These are phyloP conservation scores for Sebastes steindachneri DNA, from an alignment of 2,797 vertebrate genomes.

Conservation along the genomic window DNA sequence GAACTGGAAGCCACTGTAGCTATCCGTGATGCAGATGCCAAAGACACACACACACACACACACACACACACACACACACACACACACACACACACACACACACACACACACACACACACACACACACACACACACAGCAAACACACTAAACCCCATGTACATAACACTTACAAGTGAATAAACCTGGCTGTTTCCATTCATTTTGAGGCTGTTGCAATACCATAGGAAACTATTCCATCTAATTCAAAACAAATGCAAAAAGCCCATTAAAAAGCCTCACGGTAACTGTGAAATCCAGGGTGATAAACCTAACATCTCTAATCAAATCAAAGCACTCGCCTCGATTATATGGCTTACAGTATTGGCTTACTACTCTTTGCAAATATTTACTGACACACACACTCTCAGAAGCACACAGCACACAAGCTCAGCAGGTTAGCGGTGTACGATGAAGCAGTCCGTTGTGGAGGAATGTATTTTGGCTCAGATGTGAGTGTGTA, in stretches of 20 bases:
- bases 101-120: slow-evolving; percentile 10
- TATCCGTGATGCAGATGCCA: slow-evolving; percentile 32
- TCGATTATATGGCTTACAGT: slow-evolving; percentile 38
- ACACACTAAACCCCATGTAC: slow-evolving; percentile 16
- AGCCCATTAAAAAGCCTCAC: neutral
- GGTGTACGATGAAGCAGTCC: slow-evolving; percentile 46
- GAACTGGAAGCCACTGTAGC: slow-evolving; percentile 49
- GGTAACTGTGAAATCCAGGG: slow-evolving; percentile 6
- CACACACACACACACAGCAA: slow-evolving; percentile 33
- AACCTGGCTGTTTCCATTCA: slow-evolving; percentile 1
- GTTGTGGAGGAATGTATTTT: slow-evolving; percentile 71
- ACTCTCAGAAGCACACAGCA: neutral
- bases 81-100: slow-evolving; percentile 34
- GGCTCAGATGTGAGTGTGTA: slow-evolving; percentile 50
- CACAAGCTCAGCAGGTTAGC: slow-evolving; percentile 29
- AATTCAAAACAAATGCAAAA: slow-evolving; percentile 18
- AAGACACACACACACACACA: slow-evolving; percentile 29
- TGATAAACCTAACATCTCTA: slow-evolving; percentile 12
- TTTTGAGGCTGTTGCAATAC: neutral
- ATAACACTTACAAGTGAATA: slow-evolving; percentile 10
- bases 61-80: slow-evolving; percentile 24
- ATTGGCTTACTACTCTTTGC: slow-evolving; percentile 39
- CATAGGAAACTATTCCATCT: neutral
- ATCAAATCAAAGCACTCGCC: slow-evolving; percentile 25
- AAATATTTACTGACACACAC: slow-evolving; percentile 62